Conservation (phyloP, 2,888 invertebrate species). For the Thecophora atra region DNA sequence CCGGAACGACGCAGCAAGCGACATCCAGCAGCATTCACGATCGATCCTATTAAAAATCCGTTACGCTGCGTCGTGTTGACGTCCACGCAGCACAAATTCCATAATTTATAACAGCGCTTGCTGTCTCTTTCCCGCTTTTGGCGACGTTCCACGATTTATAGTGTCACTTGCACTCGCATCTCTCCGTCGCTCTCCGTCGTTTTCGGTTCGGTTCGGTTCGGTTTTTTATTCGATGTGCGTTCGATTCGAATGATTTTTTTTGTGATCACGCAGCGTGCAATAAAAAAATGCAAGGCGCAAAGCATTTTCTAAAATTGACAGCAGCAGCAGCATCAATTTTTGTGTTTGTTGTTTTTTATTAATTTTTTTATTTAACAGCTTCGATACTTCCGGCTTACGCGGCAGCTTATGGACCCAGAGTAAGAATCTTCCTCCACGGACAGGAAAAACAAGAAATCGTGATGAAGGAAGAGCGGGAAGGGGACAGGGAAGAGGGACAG, state of each 20-base stretch:
- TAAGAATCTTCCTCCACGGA: conserved; percentile 17
- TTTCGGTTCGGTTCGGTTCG: background rate
- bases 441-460: background rate
- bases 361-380: conserved; percentile 29
- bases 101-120: conserved; percentile 17
- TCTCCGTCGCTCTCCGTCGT: background rate
- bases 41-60: conserved; percentile 23
- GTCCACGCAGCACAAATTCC: conserved; percentile 8
- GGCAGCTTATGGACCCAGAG: conserved; percentile 28
- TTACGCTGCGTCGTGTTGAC: background rate
- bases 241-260: conserved; percentile 13
- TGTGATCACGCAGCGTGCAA: conserved; percentile 6
- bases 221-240: background rate
- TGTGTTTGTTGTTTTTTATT: conserved; percentile 12
- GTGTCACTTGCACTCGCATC: background rate
- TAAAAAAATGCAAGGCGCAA: conserved; percentile 24
- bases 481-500: background rate
- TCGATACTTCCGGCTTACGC: conserved; percentile 36
- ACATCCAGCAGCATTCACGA: background rate
- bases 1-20: background rate
- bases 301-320: conserved; percentile 30
- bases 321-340: conserved; percentile 8
- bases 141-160: background rate
- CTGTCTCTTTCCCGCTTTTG: background rate
- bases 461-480: background rate